These are phyloP conservation scores for Somateria mollissima DNA, from an alignment of 2,797 vertebrate species.

Conservation along the genomic window DNA sequence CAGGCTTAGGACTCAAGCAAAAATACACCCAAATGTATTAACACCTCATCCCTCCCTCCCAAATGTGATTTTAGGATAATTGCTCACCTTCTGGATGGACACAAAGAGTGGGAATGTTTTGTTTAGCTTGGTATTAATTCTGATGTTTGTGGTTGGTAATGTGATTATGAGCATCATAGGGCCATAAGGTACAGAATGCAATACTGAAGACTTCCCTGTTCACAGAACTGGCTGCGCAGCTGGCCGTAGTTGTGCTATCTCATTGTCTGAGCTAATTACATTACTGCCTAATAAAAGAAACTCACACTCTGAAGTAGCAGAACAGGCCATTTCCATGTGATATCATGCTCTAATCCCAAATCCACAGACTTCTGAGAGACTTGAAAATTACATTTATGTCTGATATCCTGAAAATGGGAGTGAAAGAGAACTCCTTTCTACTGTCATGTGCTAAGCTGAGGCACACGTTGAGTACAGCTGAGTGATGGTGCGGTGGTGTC, in stretches of 20 bases:
- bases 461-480: not conserved
- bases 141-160: not conserved
- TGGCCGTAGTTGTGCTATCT: not conserved
- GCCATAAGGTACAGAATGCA: not conserved
- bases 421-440: not conserved
- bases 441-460: not conserved
- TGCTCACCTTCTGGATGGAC: not conserved
- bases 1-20: not conserved
- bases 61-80: not conserved
- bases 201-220: not conserved
- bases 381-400: not conserved
- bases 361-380: not conserved
- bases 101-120: fast-evolving
- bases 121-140: not conserved
- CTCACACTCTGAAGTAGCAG: not conserved
- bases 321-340: not conserved
- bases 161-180: not conserved
- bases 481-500: not conserved
- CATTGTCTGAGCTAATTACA: not conserved
- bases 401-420: not conserved
- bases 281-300: not conserved
- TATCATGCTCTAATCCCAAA: not conserved
- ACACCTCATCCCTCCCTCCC: not conserved
- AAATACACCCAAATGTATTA: not conserved
- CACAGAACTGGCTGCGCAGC: not conserved